phyloP scores from a whole-genome alignment of 2,797 vertebrate genomes.

The Xiphophorus birchmanni region DNA sequence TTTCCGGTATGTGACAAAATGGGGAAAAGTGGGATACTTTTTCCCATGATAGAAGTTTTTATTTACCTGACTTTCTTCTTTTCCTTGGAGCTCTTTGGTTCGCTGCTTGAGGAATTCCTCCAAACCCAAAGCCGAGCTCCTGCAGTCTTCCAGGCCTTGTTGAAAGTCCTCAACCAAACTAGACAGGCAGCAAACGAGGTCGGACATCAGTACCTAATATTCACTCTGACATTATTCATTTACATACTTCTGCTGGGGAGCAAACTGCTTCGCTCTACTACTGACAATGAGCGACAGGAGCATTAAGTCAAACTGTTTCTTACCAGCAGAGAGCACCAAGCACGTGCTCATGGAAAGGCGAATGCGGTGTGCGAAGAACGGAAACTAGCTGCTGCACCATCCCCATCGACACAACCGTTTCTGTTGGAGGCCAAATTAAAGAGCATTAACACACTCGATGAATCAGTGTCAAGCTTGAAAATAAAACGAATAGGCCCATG shows the following conservation, averaged over 20 bases:
- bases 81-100: slow-evolving; percentile 79
- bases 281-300: not conserved
- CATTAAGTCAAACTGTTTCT: slow-evolving; percentile 8
- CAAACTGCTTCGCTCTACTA: not conserved
- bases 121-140: slow-evolving; percentile 81
- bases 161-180: slow-evolving; percentile 88
- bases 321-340: slow-evolving; percentile 91
- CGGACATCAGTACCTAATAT: not conserved
- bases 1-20: not conserved
- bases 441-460: not conserved
- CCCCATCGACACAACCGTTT: slow-evolving; percentile 87
- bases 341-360: slow-evolving; percentile 89
- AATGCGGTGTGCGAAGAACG: slow-evolving; percentile 85
- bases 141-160: slow-evolving; percentile 81
- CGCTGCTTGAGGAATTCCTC: slow-evolving; percentile 86
- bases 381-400: slow-evolving; percentile 93
- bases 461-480: not conserved
- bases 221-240: not conserved
- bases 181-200: slow-evolving; percentile 19
- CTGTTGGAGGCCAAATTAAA: slow-evolving; percentile 60
- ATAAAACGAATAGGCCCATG: not conserved
- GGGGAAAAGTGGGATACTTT: not conserved
- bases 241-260: not conserved
- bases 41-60: not conserved
- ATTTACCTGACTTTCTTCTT: slow-evolving; percentile 86